These are phyloP conservation scores for Pemphredon lugubris DNA, from an alignment of 2,888 invertebrate species.

Conservation along the genomic window DNA sequence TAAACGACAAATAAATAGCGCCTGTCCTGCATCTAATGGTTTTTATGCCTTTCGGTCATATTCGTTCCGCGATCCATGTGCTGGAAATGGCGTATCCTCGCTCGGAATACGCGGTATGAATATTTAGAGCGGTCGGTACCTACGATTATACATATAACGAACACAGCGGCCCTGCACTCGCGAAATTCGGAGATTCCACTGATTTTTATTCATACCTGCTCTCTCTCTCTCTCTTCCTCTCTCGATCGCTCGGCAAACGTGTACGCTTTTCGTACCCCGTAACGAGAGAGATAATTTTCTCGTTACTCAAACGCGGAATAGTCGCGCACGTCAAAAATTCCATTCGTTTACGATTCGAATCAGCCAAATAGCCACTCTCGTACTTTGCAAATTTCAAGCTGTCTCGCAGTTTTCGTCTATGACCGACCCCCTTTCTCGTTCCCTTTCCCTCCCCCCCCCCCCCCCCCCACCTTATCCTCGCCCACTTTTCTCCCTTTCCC, in stretches of 20 bases:
- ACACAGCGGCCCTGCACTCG: constrained; percentile 21
- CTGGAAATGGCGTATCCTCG: constrained; percentile 49
- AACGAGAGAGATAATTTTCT: no score
- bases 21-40: constrained; percentile 56
- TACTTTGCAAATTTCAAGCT: no score
- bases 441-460: no score
- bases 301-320: no score
- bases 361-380: no score
- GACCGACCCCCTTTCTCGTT: no score
- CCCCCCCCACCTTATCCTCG: no score
- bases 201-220: constrained; percentile 35
- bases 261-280: no score
- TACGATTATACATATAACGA: constrained; percentile 46
- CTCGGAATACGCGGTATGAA: constrained; percentile 61
- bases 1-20: constrained; percentile 63
- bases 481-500: no score
- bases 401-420: no score
- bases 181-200: constrained; percentile 17
- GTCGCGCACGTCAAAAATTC: no score
- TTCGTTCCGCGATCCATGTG: constrained; percentile 59
- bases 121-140: constrained; percentile 51
- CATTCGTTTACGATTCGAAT: no score
- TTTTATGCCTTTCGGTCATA: constrained; percentile 57
- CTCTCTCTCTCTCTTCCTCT: constrained; percentile 12
- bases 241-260: constrained; percentile 4